Evolutionary conservation across 2,113 vertebrate species (phyloP).

Genomic region (Cephalopholis sonnerati): DNA sequence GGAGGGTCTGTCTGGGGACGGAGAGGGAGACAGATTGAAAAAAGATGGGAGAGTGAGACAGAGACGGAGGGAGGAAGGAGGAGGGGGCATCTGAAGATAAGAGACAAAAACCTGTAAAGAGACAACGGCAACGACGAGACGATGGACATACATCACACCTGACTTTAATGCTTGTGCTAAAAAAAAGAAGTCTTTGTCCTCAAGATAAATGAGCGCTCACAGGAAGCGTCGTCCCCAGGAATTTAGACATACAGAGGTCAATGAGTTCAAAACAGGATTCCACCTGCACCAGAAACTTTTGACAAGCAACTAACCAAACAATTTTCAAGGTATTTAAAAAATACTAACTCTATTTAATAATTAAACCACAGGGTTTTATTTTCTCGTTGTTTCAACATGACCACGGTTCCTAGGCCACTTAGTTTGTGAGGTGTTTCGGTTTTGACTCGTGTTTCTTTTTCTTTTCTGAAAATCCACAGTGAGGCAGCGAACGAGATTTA

Average conservation of each 20-base stretch:
- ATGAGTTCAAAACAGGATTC: neutral
- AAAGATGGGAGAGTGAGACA: conserved; percentile 28
- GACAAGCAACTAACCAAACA: neutral
- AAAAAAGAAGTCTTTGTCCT: neutral
- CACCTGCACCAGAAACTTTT: neutral
- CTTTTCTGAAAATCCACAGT: no score
- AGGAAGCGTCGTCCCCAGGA: no score
- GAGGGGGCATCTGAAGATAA: neutral
- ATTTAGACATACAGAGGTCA: neutral
- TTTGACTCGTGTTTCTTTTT: no score
- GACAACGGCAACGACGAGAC: neutral
- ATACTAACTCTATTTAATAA: no score
- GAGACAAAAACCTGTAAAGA: conserved; percentile 31
- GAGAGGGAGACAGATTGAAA: conserved; percentile 48
- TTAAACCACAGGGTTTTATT: neutral
- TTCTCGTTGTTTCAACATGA: no score
- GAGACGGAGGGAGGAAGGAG: conserved; percentile 10
- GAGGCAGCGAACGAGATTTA: no score
- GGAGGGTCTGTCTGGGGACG: conserved; percentile 67
- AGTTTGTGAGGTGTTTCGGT: no score
- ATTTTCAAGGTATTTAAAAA: no score
- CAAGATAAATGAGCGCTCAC: neutral
- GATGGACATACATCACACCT: conserved; percentile 16
- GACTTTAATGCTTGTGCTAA: neutral
- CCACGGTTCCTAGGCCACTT: no score